Conservation (phyloP, 2,797 vertebrate species). For the Danionella dracula region DNA sequence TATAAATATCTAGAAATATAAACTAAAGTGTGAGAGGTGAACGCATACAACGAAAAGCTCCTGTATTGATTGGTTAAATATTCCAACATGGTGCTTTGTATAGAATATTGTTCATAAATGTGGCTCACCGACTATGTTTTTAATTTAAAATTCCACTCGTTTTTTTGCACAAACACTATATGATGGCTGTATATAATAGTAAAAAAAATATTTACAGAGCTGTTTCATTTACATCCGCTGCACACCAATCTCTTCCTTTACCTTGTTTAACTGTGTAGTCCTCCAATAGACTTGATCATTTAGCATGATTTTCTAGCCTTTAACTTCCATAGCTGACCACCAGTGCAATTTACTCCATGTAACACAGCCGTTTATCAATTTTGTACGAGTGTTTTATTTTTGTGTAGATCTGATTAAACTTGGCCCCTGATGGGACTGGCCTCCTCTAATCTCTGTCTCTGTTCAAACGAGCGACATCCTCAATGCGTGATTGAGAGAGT, state of each 20-base stretch:
- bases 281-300: slow-evolving; percentile 50
- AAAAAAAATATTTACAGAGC: slow-evolving; percentile 50
- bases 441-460: not conserved
- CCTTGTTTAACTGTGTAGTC: slow-evolving; percentile 43
- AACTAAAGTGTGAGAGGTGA: slow-evolving; percentile 8
- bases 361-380: slow-evolving; percentile 69
- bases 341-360: slow-evolving; percentile 81
- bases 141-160: slow-evolving; percentile 60
- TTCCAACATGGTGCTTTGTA: slow-evolving; percentile 77
- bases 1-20: slow-evolving; percentile 17
- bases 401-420: slow-evolving; percentile 91
- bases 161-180: slow-evolving; percentile 62
- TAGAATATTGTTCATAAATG: slow-evolving; percentile 68
- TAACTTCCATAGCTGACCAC: slow-evolving; percentile 71
- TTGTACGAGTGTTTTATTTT: slow-evolving; percentile 83
- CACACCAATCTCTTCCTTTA: slow-evolving; percentile 67
- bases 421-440: slow-evolving; percentile 50
- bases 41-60: slow-evolving; percentile 26
- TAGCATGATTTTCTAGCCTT: slow-evolving; percentile 73
- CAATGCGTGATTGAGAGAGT: not conserved
- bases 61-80: slow-evolving; percentile 49
- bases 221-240: slow-evolving; percentile 70
- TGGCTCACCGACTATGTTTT: slow-evolving; percentile 71
- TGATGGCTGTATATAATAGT: slow-evolving; percentile 49
- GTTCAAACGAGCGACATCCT: too few relatives aligned